Evolutionary conservation across 2,113 vertebrate species (phyloP), one percentile per base, ranked within the genome.

Genomic region (Tyrannus savana): DNA sequence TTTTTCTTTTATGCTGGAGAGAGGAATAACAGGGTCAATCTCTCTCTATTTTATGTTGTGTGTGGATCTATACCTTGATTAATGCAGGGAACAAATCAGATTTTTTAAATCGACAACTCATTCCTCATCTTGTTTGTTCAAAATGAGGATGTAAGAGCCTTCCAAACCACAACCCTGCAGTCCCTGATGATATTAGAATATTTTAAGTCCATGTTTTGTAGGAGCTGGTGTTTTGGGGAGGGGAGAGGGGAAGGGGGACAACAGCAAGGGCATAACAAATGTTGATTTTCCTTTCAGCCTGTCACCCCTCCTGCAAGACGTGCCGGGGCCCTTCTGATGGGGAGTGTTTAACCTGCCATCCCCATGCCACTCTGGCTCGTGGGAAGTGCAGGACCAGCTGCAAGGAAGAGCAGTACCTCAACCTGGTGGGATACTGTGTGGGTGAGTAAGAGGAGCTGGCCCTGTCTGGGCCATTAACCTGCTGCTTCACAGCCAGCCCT

Each of bases 251-350:
- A 10, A 44, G 35, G 23, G 30, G 41, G 53, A 25, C 10, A 25
- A 1, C 19, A 28, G 9, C 5, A 4, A 14, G 44, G 82, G 39
- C 30, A 0, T 91, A 63, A 89, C 46, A 15, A 64, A 44, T 37
- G 44, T 66, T 64, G 52, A 1, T 85, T 83, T 55, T 78, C 30
- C 50, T 30, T 3, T 6, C 64, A 99, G 99, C 97, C 37, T 99
- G 99, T 75, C 98, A 99, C 53, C 98, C 98, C 1, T 97, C 98
- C 80, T 99, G 99, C 85, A 98, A 95, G 95, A 97, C 97, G 0
- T 99, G 99, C 89, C 93, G 3, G 0, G 98, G 98, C 24, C 96
- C 98, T 3, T 98, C 97, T 5, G 98, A 98, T 3, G 63, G 89
- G 9, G 98, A 99, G 35, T 99, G 99, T 59, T 62, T 93, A 6